Evolutionary conservation across 92 coral and sea anemone species (phyloP), one percentile per base, ranked within the genome.

Genomic region (Porites lobata): DNA sequence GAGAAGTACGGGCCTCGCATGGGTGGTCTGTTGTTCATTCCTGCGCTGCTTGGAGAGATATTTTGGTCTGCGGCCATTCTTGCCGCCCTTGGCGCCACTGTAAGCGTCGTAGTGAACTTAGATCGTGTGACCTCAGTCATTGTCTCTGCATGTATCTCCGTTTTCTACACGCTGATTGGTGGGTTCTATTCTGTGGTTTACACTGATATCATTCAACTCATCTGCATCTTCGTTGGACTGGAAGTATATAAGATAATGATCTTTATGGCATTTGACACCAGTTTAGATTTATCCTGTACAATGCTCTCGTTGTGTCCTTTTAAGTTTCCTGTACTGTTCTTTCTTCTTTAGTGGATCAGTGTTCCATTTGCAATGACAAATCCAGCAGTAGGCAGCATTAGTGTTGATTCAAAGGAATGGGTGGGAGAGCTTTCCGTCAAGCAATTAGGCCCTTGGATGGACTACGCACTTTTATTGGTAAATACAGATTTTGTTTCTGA

Each of bases 1-100:
- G 89, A 96, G 20, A 90, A 89, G 84, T 96, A 94, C 88, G 99
- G 99, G 15, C 66, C 77, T 43, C 87, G 93, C 50, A 94, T 96
- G 99, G 99, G 99, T 13, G 99, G 99, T 11, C 89, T 96, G 38
- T 86, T 96, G 50, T 96, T 90, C 92, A 94, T 96, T n/a, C 99
- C 98, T 2, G 98, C 98, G 6, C 85, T 96, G 43, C 85, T 96
- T 52, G 98, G 98, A 3, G 96, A 92, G 69, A 88, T 96, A 72
- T 94, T 94, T 81, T 96, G 97, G 98, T 92, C 96, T 11, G 96
- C 93, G 1, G 96, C 98, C 58, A 94, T 96, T 52, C 91, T 96
- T 54, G 93, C 98, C n/a, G 98, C 98, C 6, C 95, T 96, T 17
- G 98, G 98, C 9, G 98, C 98, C 22, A 94, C 98, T 47, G 89